phyloP scores from a whole-genome alignment of 1,140 invertebrate genomes.

The Zaprionus tsacasi region DNA sequence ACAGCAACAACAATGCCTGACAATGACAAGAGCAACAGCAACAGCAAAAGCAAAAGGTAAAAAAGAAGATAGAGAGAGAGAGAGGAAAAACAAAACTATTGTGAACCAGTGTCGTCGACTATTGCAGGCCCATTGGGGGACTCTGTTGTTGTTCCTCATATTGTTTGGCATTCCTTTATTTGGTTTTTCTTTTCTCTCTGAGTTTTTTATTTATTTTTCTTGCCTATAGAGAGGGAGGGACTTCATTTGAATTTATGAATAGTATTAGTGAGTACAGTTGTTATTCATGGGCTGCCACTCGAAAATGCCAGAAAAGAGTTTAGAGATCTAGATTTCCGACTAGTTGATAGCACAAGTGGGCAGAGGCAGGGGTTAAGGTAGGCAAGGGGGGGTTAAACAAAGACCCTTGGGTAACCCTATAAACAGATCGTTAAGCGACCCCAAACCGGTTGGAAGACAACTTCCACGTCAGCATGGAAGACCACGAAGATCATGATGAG shows the following conservation, averaged over 20 bases:
- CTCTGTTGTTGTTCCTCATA: slow-evolving; percentile 6
- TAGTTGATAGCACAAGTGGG: slow-evolving; percentile 49
- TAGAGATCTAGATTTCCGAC: slow-evolving; percentile 54
- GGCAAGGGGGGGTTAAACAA: not conserved
- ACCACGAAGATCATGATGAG: slow-evolving; percentile 35
- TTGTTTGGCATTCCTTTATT: slow-evolving; percentile 57
- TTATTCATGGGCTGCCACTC: slow-evolving; percentile 65
- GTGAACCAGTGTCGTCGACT: slow-evolving; percentile 33
- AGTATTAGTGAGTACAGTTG: slow-evolving; percentile 35
- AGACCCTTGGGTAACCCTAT: slow-evolving; percentile 43
- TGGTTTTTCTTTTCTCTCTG: slow-evolving; percentile 31
- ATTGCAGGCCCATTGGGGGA: not conserved
- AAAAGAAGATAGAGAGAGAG: slow-evolving; percentile 1
- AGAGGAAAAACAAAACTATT: slow-evolving; percentile 42
- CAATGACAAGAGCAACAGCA: slow-evolving; percentile 68
- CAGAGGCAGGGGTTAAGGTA: not conserved
- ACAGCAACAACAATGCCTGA: slow-evolving; percentile 19
- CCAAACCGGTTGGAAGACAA: slow-evolving; percentile 52
- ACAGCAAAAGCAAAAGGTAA: slow-evolving; percentile 53
- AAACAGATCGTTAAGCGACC: slow-evolving; percentile 78
- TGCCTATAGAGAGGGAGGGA: slow-evolving; percentile 19
- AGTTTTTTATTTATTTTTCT: too few relatives aligned
- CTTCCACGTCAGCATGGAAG: slow-evolving; percentile 40
- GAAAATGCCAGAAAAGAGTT: slow-evolving; percentile 43
- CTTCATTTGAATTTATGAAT: slow-evolving; percentile 81